Conservation (phyloP, 2,113 vertebrate species). For the Herpetotheres cachinnans region DNA sequence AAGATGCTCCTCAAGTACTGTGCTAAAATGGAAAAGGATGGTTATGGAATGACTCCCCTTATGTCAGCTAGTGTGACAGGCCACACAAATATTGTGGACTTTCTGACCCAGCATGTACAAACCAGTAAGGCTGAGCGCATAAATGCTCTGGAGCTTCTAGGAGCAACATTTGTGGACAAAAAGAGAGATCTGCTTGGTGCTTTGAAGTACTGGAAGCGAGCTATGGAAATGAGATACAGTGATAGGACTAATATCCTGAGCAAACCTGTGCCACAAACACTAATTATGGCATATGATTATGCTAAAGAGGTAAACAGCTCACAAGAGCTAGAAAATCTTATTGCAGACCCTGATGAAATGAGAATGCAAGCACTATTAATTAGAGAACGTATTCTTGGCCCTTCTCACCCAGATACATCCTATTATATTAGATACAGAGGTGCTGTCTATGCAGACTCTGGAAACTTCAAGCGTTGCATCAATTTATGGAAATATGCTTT, state of each 20-base stretch:
- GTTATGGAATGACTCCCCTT: slow-evolving; percentile 96
- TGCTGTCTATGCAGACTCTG: slow-evolving; percentile 96
- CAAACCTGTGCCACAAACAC: slow-evolving; percentile 88
- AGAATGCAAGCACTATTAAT: slow-evolving; percentile 97
- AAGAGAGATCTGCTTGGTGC: slow-evolving; percentile 96
- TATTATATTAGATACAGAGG: slow-evolving; percentile 98
- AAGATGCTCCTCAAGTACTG: slow-evolving; percentile 95
- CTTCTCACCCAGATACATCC: slow-evolving; percentile 96
- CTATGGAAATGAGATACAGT: slow-evolving; percentile 93
- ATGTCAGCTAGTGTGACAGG: slow-evolving; percentile 97
- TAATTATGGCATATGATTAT: slow-evolving; percentile 95
- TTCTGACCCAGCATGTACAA: slow-evolving; percentile 88
- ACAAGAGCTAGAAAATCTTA: slow-evolving; percentile 93
- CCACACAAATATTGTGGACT: slow-evolving; percentile 97
- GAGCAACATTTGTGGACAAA: slow-evolving; percentile 97
- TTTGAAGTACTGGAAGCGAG: slow-evolving; percentile 96
- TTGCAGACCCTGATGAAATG: slow-evolving; percentile 98
- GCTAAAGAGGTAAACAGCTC: slow-evolving; percentile 89
- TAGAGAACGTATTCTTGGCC: slow-evolving; percentile 93
- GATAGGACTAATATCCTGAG: slow-evolving; percentile 85
- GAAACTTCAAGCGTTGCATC: slow-evolving; percentile 97
- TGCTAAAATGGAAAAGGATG: slow-evolving; percentile 96
- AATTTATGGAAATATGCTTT: slow-evolving; percentile 97
- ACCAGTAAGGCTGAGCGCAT: slow-evolving; percentile 88
- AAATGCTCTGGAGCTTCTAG: slow-evolving; percentile 92